Percentiles rank a stretch among this genome's conserved stretches.
Conservation (phyloP, 2,113 vertebrate genomes). For the Halcyon malimbica region DNA sequence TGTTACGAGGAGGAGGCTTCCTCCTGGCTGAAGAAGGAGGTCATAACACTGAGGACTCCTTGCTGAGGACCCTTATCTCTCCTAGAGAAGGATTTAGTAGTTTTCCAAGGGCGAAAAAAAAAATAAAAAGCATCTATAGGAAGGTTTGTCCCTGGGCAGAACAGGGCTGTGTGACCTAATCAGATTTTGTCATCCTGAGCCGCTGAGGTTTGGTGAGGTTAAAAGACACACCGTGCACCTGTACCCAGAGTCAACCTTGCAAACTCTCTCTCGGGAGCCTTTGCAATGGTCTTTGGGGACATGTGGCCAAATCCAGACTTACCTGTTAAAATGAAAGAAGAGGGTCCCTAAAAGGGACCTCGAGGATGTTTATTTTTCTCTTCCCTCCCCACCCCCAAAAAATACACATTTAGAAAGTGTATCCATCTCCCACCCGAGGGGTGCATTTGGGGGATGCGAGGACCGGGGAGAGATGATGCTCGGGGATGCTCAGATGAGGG, state of each 20-base stretch:
- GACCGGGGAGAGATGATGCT: not conserved
- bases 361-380: not conserved
- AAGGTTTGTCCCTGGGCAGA: not conserved
- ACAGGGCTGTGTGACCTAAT: not conserved
- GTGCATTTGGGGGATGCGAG: rapidly evolving
- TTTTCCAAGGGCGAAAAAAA: not conserved
- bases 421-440: rapidly evolving
- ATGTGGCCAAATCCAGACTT: not conserved
- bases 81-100: not conserved
- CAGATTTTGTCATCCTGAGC: not conserved
- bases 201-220: not conserved
- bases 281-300: not conserved
- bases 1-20: not conserved
- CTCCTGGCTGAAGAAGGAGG: not conserved
- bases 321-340: not conserved
- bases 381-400: not conserved
- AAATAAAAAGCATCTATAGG: not conserved
- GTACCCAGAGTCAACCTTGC: not conserved
- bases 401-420: not conserved
- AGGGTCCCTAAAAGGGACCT: not conserved
- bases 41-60: not conserved
- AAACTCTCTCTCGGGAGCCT: not conserved
- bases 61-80: not conserved
- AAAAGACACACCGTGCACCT: not conserved
- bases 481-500: rapidly evolving